Evolutionary conservation across 2,797 vertebrate genomes (phyloP), one percentile per base, ranked within the genome.

Genomic region (Melanotaenia maccullochi): DNA sequence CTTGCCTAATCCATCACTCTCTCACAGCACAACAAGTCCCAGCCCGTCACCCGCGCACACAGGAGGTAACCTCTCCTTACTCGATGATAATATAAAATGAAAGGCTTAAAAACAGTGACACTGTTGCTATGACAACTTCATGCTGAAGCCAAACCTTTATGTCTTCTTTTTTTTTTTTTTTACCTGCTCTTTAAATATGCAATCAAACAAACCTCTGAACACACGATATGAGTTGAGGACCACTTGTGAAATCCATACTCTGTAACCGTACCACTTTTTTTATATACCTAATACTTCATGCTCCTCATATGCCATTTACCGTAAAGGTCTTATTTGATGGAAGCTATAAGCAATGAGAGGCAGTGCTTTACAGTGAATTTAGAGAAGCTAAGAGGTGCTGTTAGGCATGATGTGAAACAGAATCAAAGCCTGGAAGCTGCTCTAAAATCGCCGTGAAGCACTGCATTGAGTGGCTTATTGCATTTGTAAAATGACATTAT

Each of bases 1-100:
- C 87, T 75, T 78, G 73, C 86, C 87, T 78, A 85, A 89, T 81
- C 90, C 91, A 80, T 91, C 91, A 91, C 87, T 93, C 91, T 88
- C 90, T 78, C 77, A 60, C 82, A 68, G 76, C 89, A 89, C 89
- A 90, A 89, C 78, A 88, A 87, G 87, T 88, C 87, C 89, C 91
- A 82, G 80, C 78, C 80, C 75, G 73, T 88, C 88, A 72, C 63
- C 16, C 25, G 64, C 28, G 47, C 49, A 52, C 25, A 67, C 42
- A 65, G 11, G 69, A 79, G 67, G 71, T 63, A 85, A 85, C 84
- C 83, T 87, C 75, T 63, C 61, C 77, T 78, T 75, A 59, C 82
- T 87, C 67, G 36, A 51, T 63, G 70, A 79, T 85, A 84, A 75
- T 82, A 83, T 80, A 61, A 87, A 89, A 78, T 76, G 56, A 90